phyloP scores from a whole-genome alignment of 2,797 vertebrate species.

The Cottoperca gobio region DNA sequence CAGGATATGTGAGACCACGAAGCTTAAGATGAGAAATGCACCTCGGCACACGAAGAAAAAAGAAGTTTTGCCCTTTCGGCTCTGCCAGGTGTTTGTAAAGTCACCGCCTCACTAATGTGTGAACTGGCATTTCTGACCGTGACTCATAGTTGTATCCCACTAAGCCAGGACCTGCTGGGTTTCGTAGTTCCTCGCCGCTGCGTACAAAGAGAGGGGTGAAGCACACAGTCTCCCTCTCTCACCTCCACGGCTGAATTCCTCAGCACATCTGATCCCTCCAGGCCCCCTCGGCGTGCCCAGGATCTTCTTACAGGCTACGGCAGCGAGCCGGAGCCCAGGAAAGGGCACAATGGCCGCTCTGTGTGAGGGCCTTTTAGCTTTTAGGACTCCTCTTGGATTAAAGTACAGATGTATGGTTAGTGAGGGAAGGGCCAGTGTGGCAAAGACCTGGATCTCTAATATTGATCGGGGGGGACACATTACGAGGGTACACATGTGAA shows the following conservation, averaged over 20 bases:
- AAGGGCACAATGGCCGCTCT: slow-evolving; percentile 85
- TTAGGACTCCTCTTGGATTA: slow-evolving; percentile 75
- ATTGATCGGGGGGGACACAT: not conserved
- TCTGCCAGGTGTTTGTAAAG: slow-evolving; percentile 38
- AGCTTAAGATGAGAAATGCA: not conserved
- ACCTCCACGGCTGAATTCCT: slow-evolving; percentile 82
- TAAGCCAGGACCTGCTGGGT: slow-evolving; percentile 40
- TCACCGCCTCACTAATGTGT: slow-evolving; percentile 41
- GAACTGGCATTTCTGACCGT: slow-evolving; percentile 51
- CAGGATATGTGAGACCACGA: slow-evolving; percentile 26
- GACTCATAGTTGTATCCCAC: slow-evolving; percentile 29
- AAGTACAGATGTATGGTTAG: slow-evolving; percentile 55
- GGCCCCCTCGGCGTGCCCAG: slow-evolving; percentile 41
- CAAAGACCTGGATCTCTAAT: slow-evolving; percentile 19
- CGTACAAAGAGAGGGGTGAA: slow-evolving; percentile 34
- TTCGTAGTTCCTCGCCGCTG: slow-evolving; percentile 31
- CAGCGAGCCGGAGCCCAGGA: slow-evolving; percentile 45
- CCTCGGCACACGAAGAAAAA: slow-evolving; percentile 5
- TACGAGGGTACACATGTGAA: too few relatives aligned
- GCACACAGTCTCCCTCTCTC: slow-evolving; percentile 43
- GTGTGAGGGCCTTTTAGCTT: slow-evolving; percentile 77
- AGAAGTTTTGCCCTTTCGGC: slow-evolving; percentile 49
- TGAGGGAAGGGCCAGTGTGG: slow-evolving; percentile 17
- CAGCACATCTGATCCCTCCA: slow-evolving; percentile 82
- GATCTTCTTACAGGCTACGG: slow-evolving; percentile 83